Evolutionary conservation across 2,113 vertebrate species (phyloP), one percentile per base, ranked within the genome.

Genomic region (Osmerus eperlanus): DNA sequence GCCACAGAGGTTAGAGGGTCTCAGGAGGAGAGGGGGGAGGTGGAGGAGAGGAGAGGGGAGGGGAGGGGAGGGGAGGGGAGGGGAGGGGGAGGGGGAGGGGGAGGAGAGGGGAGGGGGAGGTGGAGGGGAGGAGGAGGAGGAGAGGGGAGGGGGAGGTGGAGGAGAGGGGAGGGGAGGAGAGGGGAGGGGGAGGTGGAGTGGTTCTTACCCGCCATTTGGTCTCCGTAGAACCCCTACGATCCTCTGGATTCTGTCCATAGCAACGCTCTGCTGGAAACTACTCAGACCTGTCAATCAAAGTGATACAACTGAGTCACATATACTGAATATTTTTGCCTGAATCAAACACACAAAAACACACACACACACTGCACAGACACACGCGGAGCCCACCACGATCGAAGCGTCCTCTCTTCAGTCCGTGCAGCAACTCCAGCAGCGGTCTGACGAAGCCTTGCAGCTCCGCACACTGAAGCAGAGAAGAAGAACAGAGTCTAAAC

Each of bases 221-320:
- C 94, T 95, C 86, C 94, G 95, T 75, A 98, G 89, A 77, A 97
- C 93, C 0, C 96, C 96, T 0, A 98, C 91, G 13, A 98, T 98
- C 53, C 96, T 92, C 87, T 96, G 96, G 74, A 98, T 95, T 72
- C 96, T 89, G 86, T 98, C 96, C 95, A 97, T 96, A 60, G 96
- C 96, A 68, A 97, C 94, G 0, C 94, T 98, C 88, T 97, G 95
- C 85, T 98, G 96, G 90, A 98, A 96, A 84, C 91, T 94, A 84
- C 93, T 97, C 68, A 98, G 75, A 64, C 95, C 96, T 97, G 87
- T 16, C 88, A 81, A 85, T 88, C 82, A 88, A 78, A 85, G 78
- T 81, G 72, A 82, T n/a, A 78, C 84, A 66, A 67, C 62, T 16
- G 55, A 36, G 76, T 86, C 82, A 77, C 58, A 19, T 79, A 73